phyloP scores from a whole-genome alignment of 2,113 vertebrate genomes.

The Glaucidium brasilianum region DNA sequence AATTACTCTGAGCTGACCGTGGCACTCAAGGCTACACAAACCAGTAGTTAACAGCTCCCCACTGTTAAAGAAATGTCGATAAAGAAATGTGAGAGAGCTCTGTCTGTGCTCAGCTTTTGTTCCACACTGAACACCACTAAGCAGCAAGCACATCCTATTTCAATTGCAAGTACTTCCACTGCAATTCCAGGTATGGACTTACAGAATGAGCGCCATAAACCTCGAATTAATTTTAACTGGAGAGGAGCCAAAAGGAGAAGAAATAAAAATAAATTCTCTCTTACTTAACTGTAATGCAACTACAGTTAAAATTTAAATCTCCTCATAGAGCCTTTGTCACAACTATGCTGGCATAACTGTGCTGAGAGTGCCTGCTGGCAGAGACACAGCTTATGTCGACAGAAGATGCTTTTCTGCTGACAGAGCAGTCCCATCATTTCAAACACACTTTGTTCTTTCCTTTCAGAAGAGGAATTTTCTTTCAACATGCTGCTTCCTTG shows the following conservation, averaged over 20 bases:
- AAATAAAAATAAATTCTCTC: neutral
- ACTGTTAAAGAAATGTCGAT: neutral
- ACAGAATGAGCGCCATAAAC: neutral
- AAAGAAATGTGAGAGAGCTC: neutral
- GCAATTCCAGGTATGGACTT: neutral
- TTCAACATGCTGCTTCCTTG: neutral
- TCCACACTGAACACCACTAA: neutral
- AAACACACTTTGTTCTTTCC: neutral
- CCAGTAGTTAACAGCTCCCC: neutral
- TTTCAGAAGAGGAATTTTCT: neutral
- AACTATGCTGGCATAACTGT: accelerated
- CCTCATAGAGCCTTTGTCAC: neutral
- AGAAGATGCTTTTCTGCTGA: conserved; percentile 36
- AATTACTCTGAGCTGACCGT: neutral
- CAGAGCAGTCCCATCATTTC: neutral
- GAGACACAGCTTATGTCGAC: neutral
- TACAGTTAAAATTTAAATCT: neutral
- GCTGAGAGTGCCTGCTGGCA: neutral
- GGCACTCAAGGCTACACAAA: neutral
- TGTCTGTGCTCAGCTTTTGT: neutral
- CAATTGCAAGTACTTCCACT: neutral
- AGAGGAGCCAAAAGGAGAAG: neutral
- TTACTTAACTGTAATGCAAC: neutral
- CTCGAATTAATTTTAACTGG: neutral
- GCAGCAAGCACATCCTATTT: neutral